phyloP scores from a whole-genome alignment of 1,140 invertebrate genomes.

The Drosophila persimilis region DNA sequence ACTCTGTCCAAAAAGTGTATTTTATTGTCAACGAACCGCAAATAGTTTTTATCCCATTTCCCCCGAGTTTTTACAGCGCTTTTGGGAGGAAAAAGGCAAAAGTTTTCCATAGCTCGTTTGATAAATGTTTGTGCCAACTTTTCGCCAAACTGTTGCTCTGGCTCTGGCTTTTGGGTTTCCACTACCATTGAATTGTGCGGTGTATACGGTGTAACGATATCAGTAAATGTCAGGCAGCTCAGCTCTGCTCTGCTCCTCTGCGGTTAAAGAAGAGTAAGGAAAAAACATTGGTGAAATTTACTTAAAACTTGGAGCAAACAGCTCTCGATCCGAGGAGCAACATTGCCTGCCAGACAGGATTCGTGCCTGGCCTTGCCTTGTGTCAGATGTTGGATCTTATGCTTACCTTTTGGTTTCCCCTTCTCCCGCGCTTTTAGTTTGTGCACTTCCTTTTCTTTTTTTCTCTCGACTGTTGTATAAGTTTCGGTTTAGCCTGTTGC shows the following conservation, averaged over 20 bases:
- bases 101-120: constrained; percentile 58
- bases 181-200: constrained; percentile 27
- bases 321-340: constrained; percentile 2
- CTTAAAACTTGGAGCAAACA: constrained; percentile 74
- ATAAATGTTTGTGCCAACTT: constrained; percentile 76
- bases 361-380: neutral
- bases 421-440: constrained; percentile 16
- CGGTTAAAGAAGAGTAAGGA: constrained; percentile 17
- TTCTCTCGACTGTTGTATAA: neutral
- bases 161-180: constrained; percentile 28
- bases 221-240: constrained; percentile 29
- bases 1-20: constrained; percentile 38
- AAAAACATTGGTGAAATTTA: constrained; percentile 51
- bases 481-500: constrained; percentile 37
- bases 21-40: constrained; percentile 55
- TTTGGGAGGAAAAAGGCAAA: constrained; percentile 27
- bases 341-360: constrained; percentile 8
- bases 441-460: constrained; percentile 43
- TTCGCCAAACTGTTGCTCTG: constrained; percentile 70
- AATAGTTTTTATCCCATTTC: constrained; percentile 50
- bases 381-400: constrained; percentile 3
- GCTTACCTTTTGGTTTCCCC: constrained; percentile 13
- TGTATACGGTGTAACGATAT: constrained; percentile 43
- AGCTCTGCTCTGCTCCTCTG: constrained; percentile 2
- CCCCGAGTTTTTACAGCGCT: constrained; percentile 31